A percentile compares a stretch with the other conserved stretches of the same genome.
phyloP scores from a whole-genome alignment of 2,797 vertebrate species.

The Momotus momota region DNA sequence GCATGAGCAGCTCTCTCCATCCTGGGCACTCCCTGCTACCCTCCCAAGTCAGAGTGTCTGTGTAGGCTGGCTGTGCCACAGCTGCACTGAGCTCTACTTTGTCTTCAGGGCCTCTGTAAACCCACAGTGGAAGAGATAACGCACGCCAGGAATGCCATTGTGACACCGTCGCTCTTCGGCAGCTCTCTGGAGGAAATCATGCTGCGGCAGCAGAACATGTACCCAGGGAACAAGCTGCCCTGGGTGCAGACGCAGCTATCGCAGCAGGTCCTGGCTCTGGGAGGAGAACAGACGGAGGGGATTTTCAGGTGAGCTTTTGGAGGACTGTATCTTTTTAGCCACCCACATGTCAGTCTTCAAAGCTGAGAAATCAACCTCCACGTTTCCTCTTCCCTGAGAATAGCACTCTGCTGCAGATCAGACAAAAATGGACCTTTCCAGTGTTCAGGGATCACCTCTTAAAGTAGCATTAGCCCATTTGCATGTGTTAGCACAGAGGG shows the following conservation, averaged over 20 bases:
- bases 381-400: neutral
- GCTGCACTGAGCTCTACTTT: neutral
- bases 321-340: neutral
- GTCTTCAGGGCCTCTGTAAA: slow-evolving; percentile 87
- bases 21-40: fast-evolving
- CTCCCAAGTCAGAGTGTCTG: neutral
- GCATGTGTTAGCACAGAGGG: neutral
- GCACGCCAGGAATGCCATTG: slow-evolving; percentile 87
- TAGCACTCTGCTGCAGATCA: fast-evolving
- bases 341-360: neutral
- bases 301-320: slow-evolving; percentile 88
- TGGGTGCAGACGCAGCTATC: slow-evolving; percentile 94
- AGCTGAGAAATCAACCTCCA: neutral
- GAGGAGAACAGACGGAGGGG: slow-evolving; percentile 90
- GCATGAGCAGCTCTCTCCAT: neutral
- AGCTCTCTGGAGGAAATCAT: slow-evolving; percentile 93
- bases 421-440: neutral
- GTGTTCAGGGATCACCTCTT: neutral
- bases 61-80: neutral
- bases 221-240: slow-evolving; percentile 88
- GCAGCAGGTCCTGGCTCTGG: slow-evolving; percentile 88
- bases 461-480: neutral
- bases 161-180: slow-evolving; percentile 90
- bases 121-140: slow-evolving; percentile 88
- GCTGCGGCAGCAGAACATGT: slow-evolving; percentile 88